phyloP scores from a whole-genome alignment of 2,888 invertebrate genomes.

The Rotaria socialis region DNA sequence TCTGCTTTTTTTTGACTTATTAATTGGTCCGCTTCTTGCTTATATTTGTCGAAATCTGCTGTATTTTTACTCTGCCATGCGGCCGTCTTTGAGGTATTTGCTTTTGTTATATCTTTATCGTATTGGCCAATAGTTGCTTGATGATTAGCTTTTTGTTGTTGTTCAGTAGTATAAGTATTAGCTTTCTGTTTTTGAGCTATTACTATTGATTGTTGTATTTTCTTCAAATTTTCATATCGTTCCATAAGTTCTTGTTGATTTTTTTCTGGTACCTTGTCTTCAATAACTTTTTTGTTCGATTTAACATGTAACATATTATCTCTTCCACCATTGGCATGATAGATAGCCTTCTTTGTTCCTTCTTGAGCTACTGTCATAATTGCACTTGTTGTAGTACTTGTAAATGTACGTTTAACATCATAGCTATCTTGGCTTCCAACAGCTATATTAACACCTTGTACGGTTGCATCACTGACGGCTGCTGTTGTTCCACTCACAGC shows the following conservation, averaged over 20 bases:
- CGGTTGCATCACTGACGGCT: background rate
- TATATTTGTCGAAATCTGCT: background rate
- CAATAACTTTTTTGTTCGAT: background rate
- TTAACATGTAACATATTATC: background rate
- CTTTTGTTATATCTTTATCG: background rate
- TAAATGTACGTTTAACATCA: background rate
- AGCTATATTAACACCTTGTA: background rate
- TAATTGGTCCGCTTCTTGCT: background rate
- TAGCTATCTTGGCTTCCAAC: background rate
- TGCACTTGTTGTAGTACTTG: background rate
- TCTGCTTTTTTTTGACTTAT: background rate
- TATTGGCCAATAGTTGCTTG: background rate
- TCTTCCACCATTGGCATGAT: background rate
- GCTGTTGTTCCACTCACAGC: conserved; percentile 15
- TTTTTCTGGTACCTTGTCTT: background rate
- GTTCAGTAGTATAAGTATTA: background rate
- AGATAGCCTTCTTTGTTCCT: conserved; percentile 4
- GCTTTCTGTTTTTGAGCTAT: background rate
- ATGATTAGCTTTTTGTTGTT: background rate
- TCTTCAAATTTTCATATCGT: background rate
- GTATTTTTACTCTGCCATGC: background rate
- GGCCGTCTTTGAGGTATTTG: background rate
- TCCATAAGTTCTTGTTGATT: background rate
- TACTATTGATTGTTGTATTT: background rate
- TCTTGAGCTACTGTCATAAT: conserved; percentile 17